phyloP scores from a whole-genome alignment of 2,113 vertebrate genomes.

The Scortum barcoo region DNA sequence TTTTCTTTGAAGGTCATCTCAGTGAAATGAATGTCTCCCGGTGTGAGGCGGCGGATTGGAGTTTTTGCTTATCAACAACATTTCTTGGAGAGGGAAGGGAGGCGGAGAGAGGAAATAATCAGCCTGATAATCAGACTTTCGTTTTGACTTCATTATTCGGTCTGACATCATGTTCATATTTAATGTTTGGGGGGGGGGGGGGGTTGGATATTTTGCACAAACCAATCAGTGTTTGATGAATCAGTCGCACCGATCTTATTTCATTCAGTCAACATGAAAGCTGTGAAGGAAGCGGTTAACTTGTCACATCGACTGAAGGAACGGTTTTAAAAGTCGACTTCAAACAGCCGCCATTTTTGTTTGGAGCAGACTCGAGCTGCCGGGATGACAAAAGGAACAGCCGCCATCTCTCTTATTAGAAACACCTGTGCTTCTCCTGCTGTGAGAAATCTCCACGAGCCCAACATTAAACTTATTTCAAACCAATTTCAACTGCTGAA shows the following conservation, averaged over 20 bases:
- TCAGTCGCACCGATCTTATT: not conserved
- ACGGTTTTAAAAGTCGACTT: not conserved
- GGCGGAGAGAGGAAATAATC: slow-evolving; percentile 37
- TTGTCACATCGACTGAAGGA: not conserved
- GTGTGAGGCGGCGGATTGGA: slow-evolving; percentile 18
- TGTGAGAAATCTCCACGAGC: slow-evolving; percentile 16
- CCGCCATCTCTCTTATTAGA: not conserved
- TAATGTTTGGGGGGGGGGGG: not conserved
- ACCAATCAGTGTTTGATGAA: not conserved
- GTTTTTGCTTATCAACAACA: slow-evolving; percentile 41
- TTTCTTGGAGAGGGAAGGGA: slow-evolving; percentile 20
- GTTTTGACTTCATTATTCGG: slow-evolving; percentile 13
- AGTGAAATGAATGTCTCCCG: slow-evolving; percentile 42
- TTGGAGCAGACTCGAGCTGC: not conserved
- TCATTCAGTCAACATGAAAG: not conserved
- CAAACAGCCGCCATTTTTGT: not conserved
- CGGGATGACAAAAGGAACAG: not conserved
- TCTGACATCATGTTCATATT: slow-evolving; percentile 1
- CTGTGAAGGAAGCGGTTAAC: not conserved
- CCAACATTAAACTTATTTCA: slow-evolving; percentile 24
- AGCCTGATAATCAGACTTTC: slow-evolving; percentile 23
- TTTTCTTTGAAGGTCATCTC: slow-evolving; percentile 58
- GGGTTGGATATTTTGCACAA: not conserved
- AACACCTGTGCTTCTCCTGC: not conserved
- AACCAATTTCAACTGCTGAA: too few relatives aligned